These are phyloP conservation scores for Leptobrachium leishanense DNA, from an alignment of 2,113 vertebrate species.

Conservation along the genomic window DNA sequence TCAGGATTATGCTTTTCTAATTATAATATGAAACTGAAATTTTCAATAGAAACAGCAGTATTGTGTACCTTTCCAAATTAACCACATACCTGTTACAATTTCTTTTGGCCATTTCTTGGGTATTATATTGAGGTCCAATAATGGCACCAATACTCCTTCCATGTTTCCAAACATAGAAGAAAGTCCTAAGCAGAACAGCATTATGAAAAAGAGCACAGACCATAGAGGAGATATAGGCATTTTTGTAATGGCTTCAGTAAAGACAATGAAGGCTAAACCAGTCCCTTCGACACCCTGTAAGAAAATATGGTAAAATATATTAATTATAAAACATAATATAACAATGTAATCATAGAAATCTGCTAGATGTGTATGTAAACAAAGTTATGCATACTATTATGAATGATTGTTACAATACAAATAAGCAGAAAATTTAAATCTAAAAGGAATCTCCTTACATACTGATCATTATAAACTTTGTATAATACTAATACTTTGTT, in stretches of 20 bases:
- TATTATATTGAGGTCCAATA: slow-evolving; percentile 77
- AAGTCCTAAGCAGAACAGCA: slow-evolving; percentile 91
- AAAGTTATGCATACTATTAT: no score
- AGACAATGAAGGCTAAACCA: slow-evolving; percentile 90
- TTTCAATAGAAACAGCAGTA: no score
- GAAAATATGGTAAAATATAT: not conserved
- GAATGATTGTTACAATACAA: no score
- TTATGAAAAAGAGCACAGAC: slow-evolving; percentile 93
- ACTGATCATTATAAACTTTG: no score
- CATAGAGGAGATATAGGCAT: slow-evolving; percentile 91
- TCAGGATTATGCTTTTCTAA: no score
- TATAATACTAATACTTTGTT: no score
- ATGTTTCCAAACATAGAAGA: slow-evolving; percentile 92
- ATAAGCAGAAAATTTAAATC: no score
- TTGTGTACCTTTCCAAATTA: not conserved
- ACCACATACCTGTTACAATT: slow-evolving; percentile 73
- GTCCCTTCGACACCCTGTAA: slow-evolving; percentile 87
- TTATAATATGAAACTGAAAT: no score
- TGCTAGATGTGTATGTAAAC: no score
- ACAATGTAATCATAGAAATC: no score
- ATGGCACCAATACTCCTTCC: slow-evolving; percentile 82
- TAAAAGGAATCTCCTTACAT: no score
- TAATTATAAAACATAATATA: no score
- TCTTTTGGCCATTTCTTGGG: slow-evolving; percentile 85
- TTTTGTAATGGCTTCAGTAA: slow-evolving; percentile 91